These are phyloP conservation scores for Laticauda laticaudata DNA, from an alignment of 2,113 vertebrate genomes.

Conservation along the genomic window DNA sequence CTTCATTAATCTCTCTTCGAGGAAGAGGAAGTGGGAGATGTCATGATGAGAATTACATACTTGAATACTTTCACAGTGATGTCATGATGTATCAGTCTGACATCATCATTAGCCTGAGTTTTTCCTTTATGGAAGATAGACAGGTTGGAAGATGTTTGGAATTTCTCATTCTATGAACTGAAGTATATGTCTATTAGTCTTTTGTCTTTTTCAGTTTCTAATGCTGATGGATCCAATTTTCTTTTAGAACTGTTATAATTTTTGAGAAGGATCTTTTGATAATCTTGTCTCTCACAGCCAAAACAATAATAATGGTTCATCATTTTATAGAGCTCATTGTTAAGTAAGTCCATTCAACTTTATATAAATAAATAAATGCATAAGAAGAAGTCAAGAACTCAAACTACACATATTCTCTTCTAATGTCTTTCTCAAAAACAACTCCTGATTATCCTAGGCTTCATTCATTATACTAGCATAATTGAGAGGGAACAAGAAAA, in stretches of 20 bases:
- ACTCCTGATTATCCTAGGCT: not conserved
- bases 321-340: not conserved
- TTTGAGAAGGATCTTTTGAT: not conserved
- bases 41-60: not conserved
- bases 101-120: not conserved
- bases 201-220: not conserved
- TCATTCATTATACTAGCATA: not conserved
- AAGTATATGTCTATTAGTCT: not conserved
- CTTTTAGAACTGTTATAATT: not conserved
- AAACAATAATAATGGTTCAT: not conserved
- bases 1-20: not conserved
- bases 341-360: not conserved
- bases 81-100: not conserved
- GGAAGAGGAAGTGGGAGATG: not conserved
- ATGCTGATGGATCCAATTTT: not conserved
- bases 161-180: not conserved
- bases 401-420: not conserved
- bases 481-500: not conserved
- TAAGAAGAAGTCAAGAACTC: not conserved
- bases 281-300: not conserved
- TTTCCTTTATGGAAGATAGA: not conserved
- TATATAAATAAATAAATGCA: not conserved
- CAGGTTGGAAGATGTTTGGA: not conserved
- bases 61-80: not conserved
- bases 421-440: not conserved